Percentiles rank a stretch among this genome's conserved stretches.
Evolutionary conservation across 23 tunicate species (phyloP).

Genomic region (Oikopleura albicans): DNA sequence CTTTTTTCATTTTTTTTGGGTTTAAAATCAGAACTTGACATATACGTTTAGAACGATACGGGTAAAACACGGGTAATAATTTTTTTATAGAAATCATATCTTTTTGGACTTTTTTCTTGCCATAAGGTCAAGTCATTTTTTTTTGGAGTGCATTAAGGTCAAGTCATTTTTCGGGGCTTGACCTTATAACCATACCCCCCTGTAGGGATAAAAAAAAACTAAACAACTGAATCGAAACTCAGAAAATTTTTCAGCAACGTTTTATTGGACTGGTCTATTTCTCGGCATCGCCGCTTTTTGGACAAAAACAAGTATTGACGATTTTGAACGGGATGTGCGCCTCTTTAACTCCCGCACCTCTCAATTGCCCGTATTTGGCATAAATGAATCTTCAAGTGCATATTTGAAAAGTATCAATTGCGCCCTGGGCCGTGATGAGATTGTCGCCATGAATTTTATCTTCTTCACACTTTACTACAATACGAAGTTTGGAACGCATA

Average conservation of each 20-base stretch:
- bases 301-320: background rate
- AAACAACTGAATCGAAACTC: too few relatives aligned
- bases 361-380: background rate
- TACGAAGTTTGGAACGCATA: background rate
- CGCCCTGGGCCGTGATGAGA: background rate
- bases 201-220: too few relatives aligned
- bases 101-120: too few relatives aligned
- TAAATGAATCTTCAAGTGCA: background rate
- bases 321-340: background rate
- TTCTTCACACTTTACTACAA: background rate
- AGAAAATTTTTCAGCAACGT: background rate
- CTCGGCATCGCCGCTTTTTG: background rate
- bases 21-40: too few relatives aligned
- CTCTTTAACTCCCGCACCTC: background rate
- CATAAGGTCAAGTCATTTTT: too few relatives aligned
- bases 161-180: too few relatives aligned
- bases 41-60: too few relatives aligned
- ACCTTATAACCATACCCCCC: too few relatives aligned
- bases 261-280: background rate
- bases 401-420: background rate
- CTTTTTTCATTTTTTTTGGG: too few relatives aligned
- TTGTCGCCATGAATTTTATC: background rate
- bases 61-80: too few relatives aligned
- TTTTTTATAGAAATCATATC: too few relatives aligned
- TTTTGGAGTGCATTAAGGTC: too few relatives aligned